These are phyloP conservation scores for Sarcophilus harrisii DNA, from an alignment of 2,797 vertebrate species.

Conservation along the genomic window DNA sequence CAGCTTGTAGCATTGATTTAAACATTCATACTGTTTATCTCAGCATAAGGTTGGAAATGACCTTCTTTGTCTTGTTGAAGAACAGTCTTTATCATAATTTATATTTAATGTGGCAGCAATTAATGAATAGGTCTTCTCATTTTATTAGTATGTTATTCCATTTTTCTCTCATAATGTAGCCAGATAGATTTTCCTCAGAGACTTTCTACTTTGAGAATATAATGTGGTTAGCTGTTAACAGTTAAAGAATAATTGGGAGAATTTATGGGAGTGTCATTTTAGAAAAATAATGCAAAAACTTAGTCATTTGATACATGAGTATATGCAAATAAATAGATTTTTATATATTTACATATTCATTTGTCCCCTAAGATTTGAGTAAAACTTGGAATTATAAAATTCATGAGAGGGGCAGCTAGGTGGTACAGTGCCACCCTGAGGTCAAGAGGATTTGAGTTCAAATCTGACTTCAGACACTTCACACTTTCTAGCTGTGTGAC, in stretches of 20 bases:
- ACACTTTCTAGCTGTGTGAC: no score
- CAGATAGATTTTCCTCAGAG: constrained; percentile 1
- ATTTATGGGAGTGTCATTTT: constrained; percentile 9
- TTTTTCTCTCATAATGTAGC: constrained; percentile 18
- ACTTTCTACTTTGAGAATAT: neutral
- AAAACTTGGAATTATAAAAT: neutral
- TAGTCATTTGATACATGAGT: neutral
- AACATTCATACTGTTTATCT: neutral
- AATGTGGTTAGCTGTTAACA: neutral
- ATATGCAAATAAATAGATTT: neutral
- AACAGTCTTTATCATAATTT: constrained; percentile 20
- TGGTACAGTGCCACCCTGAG: no score
- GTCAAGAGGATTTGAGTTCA: no score
- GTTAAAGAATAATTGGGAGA: neutral
- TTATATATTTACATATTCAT: neutral
- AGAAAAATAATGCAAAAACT: constrained; percentile 3
- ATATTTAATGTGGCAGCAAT: neutral
- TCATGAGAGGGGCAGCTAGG: no score
- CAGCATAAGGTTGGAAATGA: neutral
- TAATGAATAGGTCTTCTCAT: neutral
- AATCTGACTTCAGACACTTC: no score
- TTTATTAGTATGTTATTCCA: constrained; percentile 1
- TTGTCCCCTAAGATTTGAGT: neutral
- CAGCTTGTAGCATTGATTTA: neutral
- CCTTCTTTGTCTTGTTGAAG: constrained; percentile 18